Evolutionary conservation across 2,888 invertebrate genomes (phyloP).

Genomic region (Ennomos erosarius): DNA sequence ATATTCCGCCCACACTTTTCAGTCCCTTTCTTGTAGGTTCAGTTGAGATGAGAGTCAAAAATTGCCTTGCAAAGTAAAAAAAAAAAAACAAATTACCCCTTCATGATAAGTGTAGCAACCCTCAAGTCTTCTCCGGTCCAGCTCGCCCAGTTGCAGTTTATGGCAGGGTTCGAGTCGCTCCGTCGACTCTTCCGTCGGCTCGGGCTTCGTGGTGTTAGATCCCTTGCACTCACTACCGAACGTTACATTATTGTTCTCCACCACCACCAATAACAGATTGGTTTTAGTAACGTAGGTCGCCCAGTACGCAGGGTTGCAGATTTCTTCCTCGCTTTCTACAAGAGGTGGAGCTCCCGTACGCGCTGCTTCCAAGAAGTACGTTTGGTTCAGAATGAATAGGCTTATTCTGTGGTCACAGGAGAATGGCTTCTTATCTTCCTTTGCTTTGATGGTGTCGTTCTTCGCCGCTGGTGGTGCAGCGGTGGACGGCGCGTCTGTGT

Average conservation of each 20-base stretch:
- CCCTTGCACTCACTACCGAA: slow-evolving; percentile 64
- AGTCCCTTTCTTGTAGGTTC: too few species aligned
- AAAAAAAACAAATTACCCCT: slow-evolving; percentile 70
- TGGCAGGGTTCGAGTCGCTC: slow-evolving; percentile 88
- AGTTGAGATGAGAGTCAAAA: neutral
- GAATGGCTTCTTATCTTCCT: slow-evolving; percentile 76
- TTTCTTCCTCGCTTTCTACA: slow-evolving; percentile 59
- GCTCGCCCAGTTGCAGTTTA: slow-evolving; percentile 89
- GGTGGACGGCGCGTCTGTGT: slow-evolving; percentile 57
- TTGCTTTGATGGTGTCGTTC: slow-evolving; percentile 60
- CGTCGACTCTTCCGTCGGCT: slow-evolving; percentile 62
- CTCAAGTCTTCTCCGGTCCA: slow-evolving; percentile 88
- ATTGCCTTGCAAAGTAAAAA: neutral
- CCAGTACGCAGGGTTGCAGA: slow-evolving; percentile 84
- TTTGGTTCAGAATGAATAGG: slow-evolving; percentile 88
- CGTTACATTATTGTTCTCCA: slow-evolving; percentile 75
- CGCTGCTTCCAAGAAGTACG: slow-evolving; percentile 69
- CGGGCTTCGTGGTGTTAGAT: slow-evolving; percentile 87
- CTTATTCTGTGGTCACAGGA: slow-evolving; percentile 91
- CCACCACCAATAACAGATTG: slow-evolving; percentile 91
- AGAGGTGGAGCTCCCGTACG: slow-evolving; percentile 59
- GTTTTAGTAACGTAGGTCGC: slow-evolving; percentile 90
- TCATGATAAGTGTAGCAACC: slow-evolving; percentile 92
- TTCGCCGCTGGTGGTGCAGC: slow-evolving; percentile 46
- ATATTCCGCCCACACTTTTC: too few species aligned